Evolutionary conservation across 2,888 invertebrate genomes (phyloP), one percentile per base, ranked within the genome.

Genomic region (Eristalinus sepulchralis): DNA sequence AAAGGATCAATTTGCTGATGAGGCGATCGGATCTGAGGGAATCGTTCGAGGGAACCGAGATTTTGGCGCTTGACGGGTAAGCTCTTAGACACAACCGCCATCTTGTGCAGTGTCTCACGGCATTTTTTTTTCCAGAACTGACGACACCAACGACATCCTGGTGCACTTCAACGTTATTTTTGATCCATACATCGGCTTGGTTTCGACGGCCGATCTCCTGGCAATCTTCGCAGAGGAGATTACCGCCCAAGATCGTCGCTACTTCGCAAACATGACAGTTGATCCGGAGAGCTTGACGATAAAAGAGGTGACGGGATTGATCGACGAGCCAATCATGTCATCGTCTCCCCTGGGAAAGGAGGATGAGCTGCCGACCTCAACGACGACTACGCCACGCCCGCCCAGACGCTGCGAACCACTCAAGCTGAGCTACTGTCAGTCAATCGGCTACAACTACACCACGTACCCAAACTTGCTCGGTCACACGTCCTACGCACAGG

Each of bases 81-180:
- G 94, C 90, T 72, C 36, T 53, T 1, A 0, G 2, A 20, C 5
- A n/a, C 11, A 0, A 2, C n/a, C 0, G 1, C 27, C n/a, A 6
- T 9, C 1, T 17, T 6, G 1, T 17, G 13, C 0, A 11, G 24
- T 20, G 5, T 5, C 22, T 59, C 0, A 55, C 22, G 27, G 27
- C n/a, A n/a, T n/a, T n/a, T 27, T 5, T 5, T 27, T 34, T 33
- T 92, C 53, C 91, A 96, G 95, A 34, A 93, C 94, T 76, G 95
- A 95, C 89, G 95, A 94, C 53, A 94, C 95, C 78, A 91, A 91
- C 78, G 96, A 96, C 84, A 93, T 97, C 71, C 95, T 96, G 64
- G 96, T 98, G 0, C 97, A 97, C 91, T 97, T 98, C 91, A 97
- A 97, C 90, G 94, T 97, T 72, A 95, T 96, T 73, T 97, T 98